Conservation (phyloP, 2,113 vertebrate genomes). For the Nothobranchius furzeri region DNA sequence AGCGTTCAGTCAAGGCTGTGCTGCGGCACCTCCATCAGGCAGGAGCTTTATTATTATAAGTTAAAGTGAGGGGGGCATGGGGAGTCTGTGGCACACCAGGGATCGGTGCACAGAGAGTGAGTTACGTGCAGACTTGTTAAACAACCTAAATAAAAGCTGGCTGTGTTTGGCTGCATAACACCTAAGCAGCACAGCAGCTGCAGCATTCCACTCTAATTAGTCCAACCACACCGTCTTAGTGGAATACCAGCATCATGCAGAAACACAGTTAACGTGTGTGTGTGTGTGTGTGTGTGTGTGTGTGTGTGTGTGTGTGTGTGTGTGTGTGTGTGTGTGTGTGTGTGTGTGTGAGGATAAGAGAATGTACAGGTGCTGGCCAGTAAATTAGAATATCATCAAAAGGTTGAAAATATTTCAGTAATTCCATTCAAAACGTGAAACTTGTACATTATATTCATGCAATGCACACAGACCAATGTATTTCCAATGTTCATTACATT, state of each 20-base stretch:
- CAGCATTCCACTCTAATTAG: constrained; percentile 33
- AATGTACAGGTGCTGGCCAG: too few species aligned
- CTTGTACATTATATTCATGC: too few species aligned
- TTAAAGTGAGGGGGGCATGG: constrained; percentile 17
- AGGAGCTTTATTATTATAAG: constrained; percentile 32
- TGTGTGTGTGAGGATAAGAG: too few species aligned
- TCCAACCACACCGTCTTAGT: constrained; percentile 31
- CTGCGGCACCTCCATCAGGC: constrained; percentile 13
- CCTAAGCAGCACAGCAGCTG: constrained; percentile 18
- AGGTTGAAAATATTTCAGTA: too few species aligned
- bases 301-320: too few species aligned
- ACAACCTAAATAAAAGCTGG: constrained; percentile 56
- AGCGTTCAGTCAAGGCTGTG: constrained; percentile 48
- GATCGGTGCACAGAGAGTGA: constrained; percentile 28
- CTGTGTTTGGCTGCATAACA: constrained; percentile 38
- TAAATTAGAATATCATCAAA: too few species aligned
- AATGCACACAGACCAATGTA: too few species aligned
- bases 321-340: too few species aligned
- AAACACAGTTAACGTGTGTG: constrained; percentile 19
- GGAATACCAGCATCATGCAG: constrained; percentile 29
- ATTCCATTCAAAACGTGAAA: too few species aligned
- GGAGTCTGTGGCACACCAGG: constrained; percentile 39
- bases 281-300: too few species aligned
- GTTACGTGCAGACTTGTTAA: constrained; percentile 45
- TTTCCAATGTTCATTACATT: too few species aligned